Evolutionary conservation across 2,797 vertebrate species (phyloP).

Genomic region (Aphelocoma californica): DNA sequence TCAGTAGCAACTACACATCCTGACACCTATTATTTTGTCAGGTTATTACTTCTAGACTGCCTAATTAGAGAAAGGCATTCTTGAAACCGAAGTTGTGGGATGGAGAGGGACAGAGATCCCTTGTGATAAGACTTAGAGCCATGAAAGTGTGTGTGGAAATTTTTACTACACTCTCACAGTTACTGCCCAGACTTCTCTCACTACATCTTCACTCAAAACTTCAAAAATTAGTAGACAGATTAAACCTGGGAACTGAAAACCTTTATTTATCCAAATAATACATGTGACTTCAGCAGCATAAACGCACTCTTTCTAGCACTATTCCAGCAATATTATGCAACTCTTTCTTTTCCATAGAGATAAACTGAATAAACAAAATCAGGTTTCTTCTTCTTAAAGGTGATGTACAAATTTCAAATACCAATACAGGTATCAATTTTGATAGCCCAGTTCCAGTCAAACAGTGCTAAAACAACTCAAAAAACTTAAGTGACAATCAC

Average conservation of each 20-base stretch:
- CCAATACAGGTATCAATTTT: not conserved
- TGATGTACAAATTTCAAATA: not conserved
- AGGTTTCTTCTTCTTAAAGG: not conserved
- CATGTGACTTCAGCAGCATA: not conserved
- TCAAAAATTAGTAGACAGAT: slow-evolving; percentile 29
- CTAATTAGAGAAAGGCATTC: not conserved
- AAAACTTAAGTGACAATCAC: not conserved
- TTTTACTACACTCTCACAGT: not conserved
- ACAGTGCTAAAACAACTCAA: not conserved
- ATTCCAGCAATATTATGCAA: not conserved
- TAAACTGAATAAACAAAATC: not conserved
- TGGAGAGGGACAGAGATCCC: not conserved
- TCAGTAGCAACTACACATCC: not conserved
- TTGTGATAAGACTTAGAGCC: not conserved
- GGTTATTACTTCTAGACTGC: not conserved
- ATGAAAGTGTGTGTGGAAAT: not conserved
- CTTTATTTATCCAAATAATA: slow-evolving; percentile 48
- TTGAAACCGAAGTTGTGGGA: not conserved
- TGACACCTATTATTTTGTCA: not conserved
- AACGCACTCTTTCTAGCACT: not conserved
- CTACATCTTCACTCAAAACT: not conserved
- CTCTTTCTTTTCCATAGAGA: not conserved
- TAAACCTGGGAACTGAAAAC: slow-evolving; percentile 13
- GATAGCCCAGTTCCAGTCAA: not conserved
- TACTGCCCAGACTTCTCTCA: not conserved